These are phyloP conservation scores for Drosophila longiperda DNA, from an alignment of 2,888 invertebrate species.

Conservation along the genomic window DNA sequence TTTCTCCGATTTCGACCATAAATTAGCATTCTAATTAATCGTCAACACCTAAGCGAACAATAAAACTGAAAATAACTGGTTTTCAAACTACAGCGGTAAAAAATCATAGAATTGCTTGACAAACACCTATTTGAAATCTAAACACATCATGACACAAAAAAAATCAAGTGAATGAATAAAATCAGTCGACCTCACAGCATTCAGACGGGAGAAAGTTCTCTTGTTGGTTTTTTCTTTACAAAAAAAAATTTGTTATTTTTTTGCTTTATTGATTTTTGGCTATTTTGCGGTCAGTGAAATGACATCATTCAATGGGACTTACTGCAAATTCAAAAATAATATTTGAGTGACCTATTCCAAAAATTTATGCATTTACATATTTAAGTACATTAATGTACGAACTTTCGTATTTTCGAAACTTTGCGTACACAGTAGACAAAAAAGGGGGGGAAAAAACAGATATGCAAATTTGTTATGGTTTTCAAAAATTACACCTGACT, in stretches of 20 bases:
- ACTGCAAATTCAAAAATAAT: slow-evolving; percentile 15
- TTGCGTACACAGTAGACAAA: neutral
- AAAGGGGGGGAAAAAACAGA: neutral
- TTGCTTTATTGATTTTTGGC: slow-evolving; percentile 39
- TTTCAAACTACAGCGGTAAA: slow-evolving; percentile 26
- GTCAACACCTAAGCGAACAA: slow-evolving; percentile 55
- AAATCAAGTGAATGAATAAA: slow-evolving; percentile 44
- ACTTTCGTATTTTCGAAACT: slow-evolving; percentile 3
- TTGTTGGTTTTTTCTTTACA: slow-evolving; percentile 27
- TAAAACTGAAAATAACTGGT: slow-evolving; percentile 49
- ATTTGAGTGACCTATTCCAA: slow-evolving; percentile 11
- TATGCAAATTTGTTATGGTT: neutral
- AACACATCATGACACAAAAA: slow-evolving; percentile 46
- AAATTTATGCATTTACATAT: neutral
- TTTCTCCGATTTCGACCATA: slow-evolving; percentile 43
- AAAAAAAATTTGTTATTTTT: slow-evolving; percentile 8
- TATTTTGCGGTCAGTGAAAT: slow-evolving; percentile 27
- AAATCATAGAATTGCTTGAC: slow-evolving; percentile 36
- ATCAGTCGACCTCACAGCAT: slow-evolving; percentile 56
- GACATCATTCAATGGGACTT: slow-evolving; percentile 45
- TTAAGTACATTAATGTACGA: slow-evolving; percentile 3
- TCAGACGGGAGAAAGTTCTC: slow-evolving; percentile 74
- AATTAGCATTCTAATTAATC: slow-evolving; percentile 63
- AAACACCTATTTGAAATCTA: slow-evolving; percentile 52
- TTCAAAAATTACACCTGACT: neutral